Base-by-base conservation (phyloP, 2,113 vertebrate species). In the Melanerpes aurifrons region DNA sequence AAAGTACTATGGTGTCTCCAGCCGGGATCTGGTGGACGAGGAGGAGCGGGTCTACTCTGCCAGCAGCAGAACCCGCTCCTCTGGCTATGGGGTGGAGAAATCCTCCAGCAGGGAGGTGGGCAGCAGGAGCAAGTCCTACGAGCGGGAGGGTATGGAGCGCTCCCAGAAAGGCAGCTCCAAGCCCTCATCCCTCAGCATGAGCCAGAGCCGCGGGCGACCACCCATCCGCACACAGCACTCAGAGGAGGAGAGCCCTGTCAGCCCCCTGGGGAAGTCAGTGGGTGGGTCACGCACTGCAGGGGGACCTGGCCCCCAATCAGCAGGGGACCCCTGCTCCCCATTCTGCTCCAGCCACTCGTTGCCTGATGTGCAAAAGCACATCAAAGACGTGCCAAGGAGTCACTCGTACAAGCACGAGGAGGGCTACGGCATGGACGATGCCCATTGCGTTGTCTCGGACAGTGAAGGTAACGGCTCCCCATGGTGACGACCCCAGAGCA, bases 331-430 rank as follows among this genome's bases (percentile, higher is more conserved):
- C 82, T 98, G 99, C 94, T 98, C 99, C 77, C 99, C 98, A 92
- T 99, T 99, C 93, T 99, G 99, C 92, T 99, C 99, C 92, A 99
- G 99, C 96, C 99, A 99, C 97, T 99, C 99, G 17, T 98, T 99
- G 97, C 99, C 99, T 95, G 99, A 99, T 82, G 99, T 99, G 88
- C 99, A 99, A 97, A 99, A 99, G 90, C 99, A 99, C 84, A 98
- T 98, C 95, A 99, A 99, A 97, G 99, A 99, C 21, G 98, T 99
- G 91, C 98, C 99, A 48, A 99, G 98, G 97, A 99, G 98, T 97
- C 99, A 99, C 95, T 96, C 98, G 22, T 99, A 99, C 97, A 99
- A 99, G 97, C 99, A 98, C 54, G 99, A 99, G 86, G 99, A 99
- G 94, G 98, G 98, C 94, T 99, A 99, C 97, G 97, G 99, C 90